Evolutionary conservation across 1,140 invertebrate genomes (phyloP).

Genomic region (Papilio helenus): DNA sequence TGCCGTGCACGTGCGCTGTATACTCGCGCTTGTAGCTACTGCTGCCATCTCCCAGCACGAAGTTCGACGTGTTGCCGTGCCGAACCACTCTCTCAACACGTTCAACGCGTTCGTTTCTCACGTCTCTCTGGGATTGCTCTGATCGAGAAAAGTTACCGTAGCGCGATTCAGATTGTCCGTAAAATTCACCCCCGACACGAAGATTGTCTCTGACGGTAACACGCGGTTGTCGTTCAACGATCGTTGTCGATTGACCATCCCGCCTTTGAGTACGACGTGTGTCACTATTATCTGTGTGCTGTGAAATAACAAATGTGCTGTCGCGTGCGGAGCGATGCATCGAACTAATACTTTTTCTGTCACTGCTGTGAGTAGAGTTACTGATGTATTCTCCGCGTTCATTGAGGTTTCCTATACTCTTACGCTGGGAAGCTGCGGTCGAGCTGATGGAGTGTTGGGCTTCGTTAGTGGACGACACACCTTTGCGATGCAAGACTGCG

Average conservation of each 20-base stretch:
- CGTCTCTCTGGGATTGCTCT: slow-evolving; percentile 77
- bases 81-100: slow-evolving; percentile 82
- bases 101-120: slow-evolving; percentile 77
- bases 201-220: slow-evolving; percentile 86
- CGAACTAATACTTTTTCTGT: slow-evolving; percentile 89
- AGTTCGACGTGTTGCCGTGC: slow-evolving; percentile 87
- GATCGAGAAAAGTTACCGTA: slow-evolving; percentile 86
- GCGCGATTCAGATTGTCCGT: slow-evolving; percentile 85
- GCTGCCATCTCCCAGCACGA: slow-evolving; percentile 87
- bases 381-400: slow-evolving; percentile 88
- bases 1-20: slow-evolving; percentile 86
- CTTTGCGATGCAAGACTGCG: slow-evolving; percentile 89
- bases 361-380: slow-evolving; percentile 85
- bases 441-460: slow-evolving; percentile 88
- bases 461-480: slow-evolving; percentile 83
- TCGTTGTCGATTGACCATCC: slow-evolving; percentile 75
- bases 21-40: slow-evolving; percentile 91
- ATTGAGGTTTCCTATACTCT: slow-evolving; percentile 90
- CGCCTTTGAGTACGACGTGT: slow-evolving; percentile 73
- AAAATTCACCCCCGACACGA: slow-evolving; percentile 87
- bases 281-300: slow-evolving; percentile 73
- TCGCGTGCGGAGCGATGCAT: slow-evolving; percentile 86
- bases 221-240: slow-evolving; percentile 83
- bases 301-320: slow-evolving; percentile 78
- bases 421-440: slow-evolving; percentile 89